Evolutionary conservation across 2,888 invertebrate species (phyloP).

Genomic region (Catocala fraxini): DNA sequence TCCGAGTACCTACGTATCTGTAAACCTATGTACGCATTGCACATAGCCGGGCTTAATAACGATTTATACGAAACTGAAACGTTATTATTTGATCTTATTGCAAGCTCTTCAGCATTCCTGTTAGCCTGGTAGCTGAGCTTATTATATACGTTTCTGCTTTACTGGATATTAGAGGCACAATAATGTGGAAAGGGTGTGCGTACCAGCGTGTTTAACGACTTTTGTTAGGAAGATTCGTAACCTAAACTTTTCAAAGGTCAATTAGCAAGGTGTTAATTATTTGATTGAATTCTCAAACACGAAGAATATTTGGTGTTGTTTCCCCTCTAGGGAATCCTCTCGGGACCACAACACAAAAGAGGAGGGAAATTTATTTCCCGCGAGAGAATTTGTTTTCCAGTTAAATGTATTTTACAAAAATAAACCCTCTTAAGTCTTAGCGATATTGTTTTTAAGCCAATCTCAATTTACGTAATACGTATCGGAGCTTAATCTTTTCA

Average conservation of each 20-base stretch:
- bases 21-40: slow-evolving; percentile 33
- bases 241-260: background rate
- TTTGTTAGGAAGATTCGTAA: no score
- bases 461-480: slow-evolving; percentile 14
- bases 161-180: background rate
- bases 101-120: slow-evolving; percentile 19
- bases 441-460: slow-evolving; percentile 19
- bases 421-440: slow-evolving; percentile 3
- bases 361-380: slow-evolving; percentile 9
- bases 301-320: slow-evolving; percentile 1
- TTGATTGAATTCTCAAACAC: slow-evolving; percentile 12
- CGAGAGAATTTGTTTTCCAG: slow-evolving; percentile 11
- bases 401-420: slow-evolving; percentile 13
- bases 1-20: slow-evolving; percentile 52
- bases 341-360: slow-evolving; percentile 19
- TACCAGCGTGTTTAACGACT: no score
- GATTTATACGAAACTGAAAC: slow-evolving; percentile 29
- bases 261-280: slow-evolving; percentile 9
- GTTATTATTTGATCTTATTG: slow-evolving; percentile 16
- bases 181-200: background rate
- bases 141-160: slow-evolving; percentile 18
- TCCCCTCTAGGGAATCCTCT: slow-evolving; percentile 1
- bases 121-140: slow-evolving; percentile 22
- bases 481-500: slow-evolving; percentile 21
- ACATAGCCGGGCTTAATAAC: slow-evolving; percentile 31